Base-by-base conservation (phyloP, 2,113 vertebrate genomes). In the Rhynchopsitta pachyrhyncha region DNA sequence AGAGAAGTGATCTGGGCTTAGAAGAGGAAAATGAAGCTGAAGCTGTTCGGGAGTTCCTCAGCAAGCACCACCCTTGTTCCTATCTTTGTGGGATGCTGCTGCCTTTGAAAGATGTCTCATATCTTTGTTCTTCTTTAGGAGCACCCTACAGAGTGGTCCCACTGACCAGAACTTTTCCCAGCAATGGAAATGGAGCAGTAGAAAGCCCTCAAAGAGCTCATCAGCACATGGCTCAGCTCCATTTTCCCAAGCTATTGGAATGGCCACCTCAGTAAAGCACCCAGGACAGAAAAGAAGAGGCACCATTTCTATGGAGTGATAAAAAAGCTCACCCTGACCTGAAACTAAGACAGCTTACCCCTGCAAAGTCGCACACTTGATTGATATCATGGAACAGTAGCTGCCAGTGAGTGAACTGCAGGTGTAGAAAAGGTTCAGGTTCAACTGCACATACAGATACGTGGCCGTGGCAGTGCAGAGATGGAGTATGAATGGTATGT, bases 381-480 rank as follows among this genome's bases (percentile, higher is more conserved):
- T 28, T 50, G 63, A 19, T 41, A 47, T 2, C 0, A 0, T 12
- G 46, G 50, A 50, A 52, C 81, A 91, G 73, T 14, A 78, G 50
- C 37, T 46, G 41, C 41, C 46, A 19, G 29, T 17, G 76, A 64
- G 41, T 24, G 57, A 69, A 60, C 0, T 1, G 23, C 49, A 70
- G 23, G 28, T 53, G 31, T 9, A 77, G 25, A 42, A 29, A 42
- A 78, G 42, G 77, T 46, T 67, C 8, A 1, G 55, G 17, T 6
- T n/a, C 49, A 78, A 50, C 77, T 20, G 9, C 11, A 86, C 52
- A 17, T 19, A 28, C 2, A 9, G 33, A 42, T 33, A 9, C 0
- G 0, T 31, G 42, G 66, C 46, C 4, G 0, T n/a, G 46, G 50
- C 27, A 67, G 33, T 1, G 4, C 27, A 62, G 53, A 68, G 27